Evolutionary conservation across 1,140 invertebrate genomes (phyloP).

Genomic region (Plutomurus gul): DNA sequence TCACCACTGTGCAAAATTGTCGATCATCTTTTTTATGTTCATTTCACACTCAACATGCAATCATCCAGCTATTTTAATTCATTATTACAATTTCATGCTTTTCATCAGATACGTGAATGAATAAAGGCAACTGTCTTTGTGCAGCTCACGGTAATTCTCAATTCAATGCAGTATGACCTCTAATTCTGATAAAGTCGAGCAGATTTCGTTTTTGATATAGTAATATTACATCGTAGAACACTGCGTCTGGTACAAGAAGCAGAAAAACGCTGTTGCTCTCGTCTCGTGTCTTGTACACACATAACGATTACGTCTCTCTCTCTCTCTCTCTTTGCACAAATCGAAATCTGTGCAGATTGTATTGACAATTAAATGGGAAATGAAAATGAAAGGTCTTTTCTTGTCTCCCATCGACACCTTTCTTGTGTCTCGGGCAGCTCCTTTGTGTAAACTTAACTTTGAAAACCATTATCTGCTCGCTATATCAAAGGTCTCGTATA

Average conservation of each 20-base stretch:
- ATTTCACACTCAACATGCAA: no score
- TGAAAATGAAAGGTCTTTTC: constrained; percentile 26
- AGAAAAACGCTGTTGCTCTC: no score
- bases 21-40: not conserved
- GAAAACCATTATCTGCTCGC: not conserved
- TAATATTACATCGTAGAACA: no score
- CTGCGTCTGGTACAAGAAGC: no score
- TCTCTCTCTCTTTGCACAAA: no score
- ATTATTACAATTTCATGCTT: no score
- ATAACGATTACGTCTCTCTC: no score
- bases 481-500: constrained; percentile 9
- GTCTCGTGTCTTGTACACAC: no score
- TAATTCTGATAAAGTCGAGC: not conserved
- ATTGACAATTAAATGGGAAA: constrained; percentile 26
- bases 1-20: no score
- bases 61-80: not conserved
- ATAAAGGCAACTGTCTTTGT: no score
- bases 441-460: constrained; percentile 17
- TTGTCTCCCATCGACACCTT: constrained; percentile 22
- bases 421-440: not conserved
- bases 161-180: not conserved
- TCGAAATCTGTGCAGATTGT: not conserved
- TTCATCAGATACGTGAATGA: no score
- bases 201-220: not conserved
- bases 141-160: not conserved